Conservation (phyloP, 1,140 invertebrate genomes). For the Diorhabda elongata region DNA sequence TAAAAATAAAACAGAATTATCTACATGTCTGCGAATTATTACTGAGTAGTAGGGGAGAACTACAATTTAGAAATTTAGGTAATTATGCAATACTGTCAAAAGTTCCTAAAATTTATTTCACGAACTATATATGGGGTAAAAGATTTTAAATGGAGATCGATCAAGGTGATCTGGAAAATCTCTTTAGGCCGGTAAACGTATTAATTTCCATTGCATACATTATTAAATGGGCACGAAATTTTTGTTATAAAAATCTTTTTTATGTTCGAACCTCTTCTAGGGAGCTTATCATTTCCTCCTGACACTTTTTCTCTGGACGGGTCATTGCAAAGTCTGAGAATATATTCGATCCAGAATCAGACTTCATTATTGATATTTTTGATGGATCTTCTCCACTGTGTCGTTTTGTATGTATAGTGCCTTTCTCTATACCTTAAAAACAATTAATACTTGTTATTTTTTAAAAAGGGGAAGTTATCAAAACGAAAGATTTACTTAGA, state of each 20-base stretch:
- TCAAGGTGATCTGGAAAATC: no score
- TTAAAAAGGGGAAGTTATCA: neutral
- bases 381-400: slow-evolving; percentile 88
- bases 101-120: no score
- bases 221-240: no score
- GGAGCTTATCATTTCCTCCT: slow-evolving; percentile 40
- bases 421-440: slow-evolving; percentile 69
- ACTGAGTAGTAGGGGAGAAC: no score
- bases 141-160: no score
- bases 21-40: no score
- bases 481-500: slow-evolving; percentile 36
- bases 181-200: no score
- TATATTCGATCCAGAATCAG: slow-evolving; percentile 34
- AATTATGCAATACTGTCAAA: no score
- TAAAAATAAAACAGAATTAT: no score
- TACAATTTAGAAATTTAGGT: no score
- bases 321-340: slow-evolving; percentile 38
- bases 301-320: slow-evolving; percentile 34
- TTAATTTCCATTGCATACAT: no score
- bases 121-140: no score
- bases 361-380: slow-evolving; percentile 56
- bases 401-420: slow-evolving; percentile 93
- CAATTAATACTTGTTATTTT: neutral
- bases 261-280: slow-evolving; percentile 36
- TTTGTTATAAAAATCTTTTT: neutral